These are phyloP conservation scores for Oncorhynchus masou DNA, from an alignment of 2,113 vertebrate genomes.

Conservation along the genomic window DNA sequence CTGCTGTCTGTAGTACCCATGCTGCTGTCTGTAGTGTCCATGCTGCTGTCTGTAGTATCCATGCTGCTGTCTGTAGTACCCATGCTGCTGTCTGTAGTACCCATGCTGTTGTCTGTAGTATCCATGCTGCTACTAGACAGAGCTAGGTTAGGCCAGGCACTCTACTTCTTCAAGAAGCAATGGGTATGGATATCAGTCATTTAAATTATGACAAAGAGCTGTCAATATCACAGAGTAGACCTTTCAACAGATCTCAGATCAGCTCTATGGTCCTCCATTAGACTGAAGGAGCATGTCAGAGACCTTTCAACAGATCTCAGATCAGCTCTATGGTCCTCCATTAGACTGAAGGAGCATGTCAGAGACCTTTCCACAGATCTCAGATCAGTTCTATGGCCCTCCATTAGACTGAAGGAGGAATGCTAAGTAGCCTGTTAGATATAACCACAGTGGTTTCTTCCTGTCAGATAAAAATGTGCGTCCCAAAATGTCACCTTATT, in stretches of 20 bases:
- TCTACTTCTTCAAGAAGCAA: not conserved
- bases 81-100: conserved; percentile 14
- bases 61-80: conserved; percentile 14
- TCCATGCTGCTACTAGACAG: conserved; percentile 28
- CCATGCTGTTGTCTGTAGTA: conserved; percentile 5
- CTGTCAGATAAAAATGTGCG: too few species aligned
- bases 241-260: conserved; percentile 10
- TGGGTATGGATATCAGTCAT: too few species aligned
- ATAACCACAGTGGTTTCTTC: too few species aligned
- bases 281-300: not conserved
- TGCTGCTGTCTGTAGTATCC: conserved; percentile 13
- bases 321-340: conserved; percentile 48
- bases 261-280: conserved; percentile 47
- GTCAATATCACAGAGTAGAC: too few species aligned
- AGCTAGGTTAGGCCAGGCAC: not conserved
- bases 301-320: too few species aligned
- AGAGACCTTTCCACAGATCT: too few species aligned
- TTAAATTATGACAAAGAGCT: too few species aligned
- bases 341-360: conserved; percentile 24
- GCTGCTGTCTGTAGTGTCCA: too few species aligned
- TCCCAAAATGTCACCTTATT: too few species aligned
- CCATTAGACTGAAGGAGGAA: conserved; percentile 52
- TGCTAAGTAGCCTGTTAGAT: conserved; percentile 63
- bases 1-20: conserved; percentile 15
- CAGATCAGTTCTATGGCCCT: conserved; percentile 46